A percentile compares a stretch with the other conserved stretches of the same genome.
Evolutionary conservation across 2,113 vertebrate genomes (phyloP).

Genomic region (Arothron firmamentum): DNA sequence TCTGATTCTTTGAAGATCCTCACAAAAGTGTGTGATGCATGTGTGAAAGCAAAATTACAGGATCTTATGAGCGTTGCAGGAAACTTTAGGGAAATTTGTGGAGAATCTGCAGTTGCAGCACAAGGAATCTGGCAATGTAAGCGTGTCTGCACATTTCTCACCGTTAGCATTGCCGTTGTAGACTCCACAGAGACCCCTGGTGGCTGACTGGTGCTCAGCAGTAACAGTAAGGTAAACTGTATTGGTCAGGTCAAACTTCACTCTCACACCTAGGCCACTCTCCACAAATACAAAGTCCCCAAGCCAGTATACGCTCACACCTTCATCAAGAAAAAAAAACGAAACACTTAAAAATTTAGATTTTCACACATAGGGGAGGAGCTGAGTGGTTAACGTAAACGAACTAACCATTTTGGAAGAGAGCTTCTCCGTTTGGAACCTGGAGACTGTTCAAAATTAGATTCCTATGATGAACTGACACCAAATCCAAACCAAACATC

Average conservation of each 20-base stretch:
- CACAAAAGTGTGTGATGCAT: too few relatives aligned
- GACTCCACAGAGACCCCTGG: slow-evolving; percentile 84
- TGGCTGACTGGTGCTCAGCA: slow-evolving; percentile 72
- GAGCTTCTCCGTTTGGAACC: slow-evolving; percentile 65
- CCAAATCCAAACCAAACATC: slow-evolving; percentile 78
- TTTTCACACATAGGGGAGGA: neutral
- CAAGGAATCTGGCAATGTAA: neutral
- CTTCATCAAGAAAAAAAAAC: slow-evolving; percentile 50
- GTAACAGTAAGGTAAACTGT: slow-evolving; percentile 77
- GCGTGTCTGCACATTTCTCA: slow-evolving; percentile 39
- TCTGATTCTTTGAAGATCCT: too few relatives aligned
- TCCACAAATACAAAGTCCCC: slow-evolving; percentile 89
- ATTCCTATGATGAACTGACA: slow-evolving; percentile 64
- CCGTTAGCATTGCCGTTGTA: slow-evolving; percentile 80
- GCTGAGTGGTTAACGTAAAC: too few relatives aligned
- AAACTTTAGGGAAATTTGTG: too few relatives aligned
- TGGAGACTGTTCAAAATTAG: slow-evolving; percentile 73
- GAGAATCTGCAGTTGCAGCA: neutral
- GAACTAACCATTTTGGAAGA: slow-evolving; percentile 77
- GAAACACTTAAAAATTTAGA: neutral
- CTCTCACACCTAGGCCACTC: slow-evolving; percentile 78
- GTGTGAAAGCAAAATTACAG: too few relatives aligned
- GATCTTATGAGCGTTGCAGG: too few relatives aligned
- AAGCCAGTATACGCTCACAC: slow-evolving; percentile 84
- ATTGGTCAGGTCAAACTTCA: slow-evolving; percentile 76